Base-by-base conservation (phyloP, 2,113 vertebrate genomes). In the Vireo altiloquus region DNA sequence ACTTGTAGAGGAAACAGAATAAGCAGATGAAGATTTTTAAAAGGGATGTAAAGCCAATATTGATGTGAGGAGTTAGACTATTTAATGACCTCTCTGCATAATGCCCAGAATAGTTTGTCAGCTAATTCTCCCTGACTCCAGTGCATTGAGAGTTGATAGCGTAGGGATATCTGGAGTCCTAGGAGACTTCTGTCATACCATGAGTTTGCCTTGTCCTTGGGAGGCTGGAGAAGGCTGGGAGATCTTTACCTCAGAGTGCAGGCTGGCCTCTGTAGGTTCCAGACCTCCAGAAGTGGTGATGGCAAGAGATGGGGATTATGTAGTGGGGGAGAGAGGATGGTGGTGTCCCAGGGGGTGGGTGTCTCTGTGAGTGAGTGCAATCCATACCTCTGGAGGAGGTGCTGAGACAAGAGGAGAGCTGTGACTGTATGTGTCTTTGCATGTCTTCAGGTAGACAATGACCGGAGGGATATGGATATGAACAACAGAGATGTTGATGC, bases 391-490 rank as follows among this genome's bases (percentile, higher is more conserved):
- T 74, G 71, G 33, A 79, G 24, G 16, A 54, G 15, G 2, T 39
- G 28, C 33, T 57, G 60, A 31, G 49, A 46, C 21, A n/a, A 79
- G 72, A 49, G 28, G 40, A 75, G 56, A 71, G 64, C 44, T 64
- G 44, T 93, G 61, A 94, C 40, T 57, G n/a, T 12, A 19, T 37
- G 27, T 74, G 25, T 92, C 79, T 96, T 76, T 96, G 50, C 24
- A 1, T 87, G 33, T 60, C 35, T 50, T 28, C 95, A 99, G 99
- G 98, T 98, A 25, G 99, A 99, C 95, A 96, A 98, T 39, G 95
- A 97, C 82, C 98, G 98, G 60, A 97, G 98, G 81, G 97, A 98
- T 87, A 93, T 99, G 44, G 95, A 97, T 33, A 63, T 98, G 23
- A 95, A 97, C 7, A 30, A 24, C 9, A 92, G 97, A 52, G 97